Base-by-base conservation (phyloP, 2,113 vertebrate species). In the Callipepla squamata region DNA sequence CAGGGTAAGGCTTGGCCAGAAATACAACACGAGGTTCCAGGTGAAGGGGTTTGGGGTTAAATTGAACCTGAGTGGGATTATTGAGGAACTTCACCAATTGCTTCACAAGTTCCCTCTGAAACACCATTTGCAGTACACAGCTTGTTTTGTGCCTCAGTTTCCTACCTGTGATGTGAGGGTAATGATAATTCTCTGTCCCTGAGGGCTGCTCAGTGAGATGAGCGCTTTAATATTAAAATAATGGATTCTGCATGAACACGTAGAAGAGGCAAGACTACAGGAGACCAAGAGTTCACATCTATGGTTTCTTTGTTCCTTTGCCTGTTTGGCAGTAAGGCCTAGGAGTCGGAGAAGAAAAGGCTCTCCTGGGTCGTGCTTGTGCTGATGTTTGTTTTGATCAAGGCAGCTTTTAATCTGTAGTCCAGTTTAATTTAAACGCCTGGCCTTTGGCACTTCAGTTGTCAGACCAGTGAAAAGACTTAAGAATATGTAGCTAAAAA, bases 341-440 rank as follows among this genome's bases (percentile, higher is more conserved):
- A 45, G 51, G 66, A 89, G 58, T 62, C n/a, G 30, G 66, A 65
- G 48, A 78, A 86, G 69, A 73, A 89, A 66, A 90, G 63, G 38
- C n/a, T 88, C 14, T 73, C 51, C 17, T 12, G 61, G 36, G 53
- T 76, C 62, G 23, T 73, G 7, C 42, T 90, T 85, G 23, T 90
- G 90, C 74, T 73, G 90, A 34, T 82, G 21, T 66, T 89, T 86
- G 61, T 79, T 84, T 92, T 69, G 23, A 66, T 89, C 48, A 62
- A 42, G 48, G 30, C 16, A 75, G 13, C 50, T 89, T 90, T 90
- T 62, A 77, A 62, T 42, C 28, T 80, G 26, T 44, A 65, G 77
- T 76, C 66, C 69, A 79, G 34, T 78, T 86, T 75, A 61, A 72
- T 72, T 74, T 79, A 69, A 94, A 81, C 62, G n/a, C 36, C 12